phyloP scores from a whole-genome alignment of 2,113 vertebrate genomes.

The Alaudala cheleensis region DNA sequence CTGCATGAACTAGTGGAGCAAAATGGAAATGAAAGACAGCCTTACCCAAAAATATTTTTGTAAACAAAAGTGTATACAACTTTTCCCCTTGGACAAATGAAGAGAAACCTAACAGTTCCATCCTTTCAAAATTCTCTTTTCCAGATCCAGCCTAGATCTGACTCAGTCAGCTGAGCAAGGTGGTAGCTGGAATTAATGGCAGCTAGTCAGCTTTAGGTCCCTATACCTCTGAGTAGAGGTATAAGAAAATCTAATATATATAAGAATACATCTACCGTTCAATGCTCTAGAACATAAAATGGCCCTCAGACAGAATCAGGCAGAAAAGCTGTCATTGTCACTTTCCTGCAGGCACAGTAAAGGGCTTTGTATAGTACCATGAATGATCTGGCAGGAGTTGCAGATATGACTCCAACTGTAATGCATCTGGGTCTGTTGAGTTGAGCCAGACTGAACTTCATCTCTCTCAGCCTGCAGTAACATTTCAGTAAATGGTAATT shows the following conservation, averaged over 20 bases:
- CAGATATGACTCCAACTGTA: slow-evolving; percentile 6
- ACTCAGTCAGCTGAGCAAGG: neutral
- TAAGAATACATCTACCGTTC: neutral
- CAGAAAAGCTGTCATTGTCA: neutral
- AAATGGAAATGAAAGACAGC: neutral
- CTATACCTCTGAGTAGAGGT: too few species aligned
- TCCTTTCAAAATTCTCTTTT: neutral
- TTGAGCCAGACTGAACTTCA: neutral
- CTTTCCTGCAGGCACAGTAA: neutral
- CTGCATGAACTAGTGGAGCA: neutral
- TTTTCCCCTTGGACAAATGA: neutral
- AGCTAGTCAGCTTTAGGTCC: neutral
- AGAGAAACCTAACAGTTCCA: neutral
- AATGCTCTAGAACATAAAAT: neutral
- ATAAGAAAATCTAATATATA: neutral
- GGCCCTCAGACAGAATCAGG: neutral
- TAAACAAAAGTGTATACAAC: neutral
- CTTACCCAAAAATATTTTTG: neutral
- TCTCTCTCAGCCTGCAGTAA: neutral
- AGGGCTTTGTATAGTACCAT: neutral
- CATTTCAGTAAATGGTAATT: slow-evolving; percentile 27
- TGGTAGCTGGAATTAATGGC: neutral
- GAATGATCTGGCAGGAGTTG: neutral
- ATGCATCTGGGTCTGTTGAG: neutral
- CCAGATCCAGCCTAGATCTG: neutral